A percentile compares a stretch with the other conserved stretches of the same genome.
Evolutionary conservation across 2,797 vertebrate species (phyloP).

Genomic region (Smutsia temminckii): DNA sequence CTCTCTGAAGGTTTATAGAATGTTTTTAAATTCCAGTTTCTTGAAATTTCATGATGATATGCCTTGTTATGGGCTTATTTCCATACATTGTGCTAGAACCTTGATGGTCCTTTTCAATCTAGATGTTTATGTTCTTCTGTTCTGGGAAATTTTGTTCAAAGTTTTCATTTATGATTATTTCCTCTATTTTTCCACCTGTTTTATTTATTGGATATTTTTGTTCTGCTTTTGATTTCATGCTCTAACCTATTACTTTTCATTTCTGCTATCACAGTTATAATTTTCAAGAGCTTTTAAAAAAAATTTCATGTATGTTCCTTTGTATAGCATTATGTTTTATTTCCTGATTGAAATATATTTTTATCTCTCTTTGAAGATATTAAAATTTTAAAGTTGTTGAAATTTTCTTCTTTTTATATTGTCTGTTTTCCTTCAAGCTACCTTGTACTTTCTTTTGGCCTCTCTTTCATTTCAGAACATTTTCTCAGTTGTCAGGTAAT

Average conservation of each 20-base stretch:
- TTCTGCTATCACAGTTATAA: conserved; percentile 4
- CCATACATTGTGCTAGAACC: neutral
- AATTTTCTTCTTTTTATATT: neutral
- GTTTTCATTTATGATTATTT: neutral
- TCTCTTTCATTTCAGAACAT: conserved; percentile 9
- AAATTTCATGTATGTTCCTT: neutral
- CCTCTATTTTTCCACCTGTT: neutral
- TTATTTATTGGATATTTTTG: neutral
- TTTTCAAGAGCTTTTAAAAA: neutral
- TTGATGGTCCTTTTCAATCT: neutral
- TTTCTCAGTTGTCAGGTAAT: neutral
- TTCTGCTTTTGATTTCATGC: neutral
- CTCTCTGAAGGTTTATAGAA: neutral
- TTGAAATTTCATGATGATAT: neutral
- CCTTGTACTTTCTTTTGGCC: neutral
- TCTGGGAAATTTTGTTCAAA: neutral
- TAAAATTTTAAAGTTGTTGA: neutral
- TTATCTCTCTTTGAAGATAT: neutral
- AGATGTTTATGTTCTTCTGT: neutral
- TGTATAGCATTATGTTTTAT: neutral
- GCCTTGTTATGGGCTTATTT: neutral
- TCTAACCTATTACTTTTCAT: neutral
- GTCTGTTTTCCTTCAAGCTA: neutral
- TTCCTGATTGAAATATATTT: neutral
- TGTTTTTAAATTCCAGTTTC: neutral